These are phyloP conservation scores for Bombylius major DNA, from an alignment of 2,888 invertebrate genomes.

Conservation along the genomic window DNA sequence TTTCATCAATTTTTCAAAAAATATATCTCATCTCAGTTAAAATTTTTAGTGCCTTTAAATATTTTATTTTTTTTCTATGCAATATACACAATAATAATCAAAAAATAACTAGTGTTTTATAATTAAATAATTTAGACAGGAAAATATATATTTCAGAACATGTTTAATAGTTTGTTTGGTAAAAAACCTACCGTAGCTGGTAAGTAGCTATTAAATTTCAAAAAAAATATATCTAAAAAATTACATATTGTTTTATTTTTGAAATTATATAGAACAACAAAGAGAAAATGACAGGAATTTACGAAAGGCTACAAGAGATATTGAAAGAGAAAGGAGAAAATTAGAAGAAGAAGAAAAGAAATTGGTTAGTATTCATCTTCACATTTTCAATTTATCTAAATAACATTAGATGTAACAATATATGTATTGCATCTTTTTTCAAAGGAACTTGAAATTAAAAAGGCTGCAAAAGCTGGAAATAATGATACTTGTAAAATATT, in stretches of 20 bases:
- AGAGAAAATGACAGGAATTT: constrained; percentile 69
- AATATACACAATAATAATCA: too few relatives aligned
- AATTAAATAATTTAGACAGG: too few relatives aligned
- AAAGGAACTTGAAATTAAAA: constrained; percentile 77
- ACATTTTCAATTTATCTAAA: too few relatives aligned
- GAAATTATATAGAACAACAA: constrained; percentile 54
- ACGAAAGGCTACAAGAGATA: constrained; percentile 66
- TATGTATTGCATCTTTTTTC: background rate
- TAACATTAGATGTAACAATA: too few relatives aligned
- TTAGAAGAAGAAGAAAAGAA: constrained; percentile 84
- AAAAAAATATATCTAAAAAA: too few relatives aligned
- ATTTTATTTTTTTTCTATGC: too few relatives aligned
- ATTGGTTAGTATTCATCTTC: constrained; percentile 43
- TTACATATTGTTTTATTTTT: background rate
- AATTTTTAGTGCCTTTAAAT: too few relatives aligned
- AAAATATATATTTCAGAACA: background rate
- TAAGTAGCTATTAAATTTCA: constrained; percentile 19
- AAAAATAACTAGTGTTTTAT: too few relatives aligned
- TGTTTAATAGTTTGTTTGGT: constrained; percentile 40
- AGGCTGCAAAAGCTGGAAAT: constrained; percentile 76
- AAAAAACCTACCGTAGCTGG: constrained; percentile 53
- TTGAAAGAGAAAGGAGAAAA: constrained; percentile 68
- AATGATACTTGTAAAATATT: constrained; percentile 69
- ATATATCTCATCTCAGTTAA: too few relatives aligned
- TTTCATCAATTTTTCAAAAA: too few relatives aligned